Evolutionary conservation across 1,140 invertebrate species (phyloP), one percentile per base, ranked within the genome.

Genomic region (Thrips palmi): DNA sequence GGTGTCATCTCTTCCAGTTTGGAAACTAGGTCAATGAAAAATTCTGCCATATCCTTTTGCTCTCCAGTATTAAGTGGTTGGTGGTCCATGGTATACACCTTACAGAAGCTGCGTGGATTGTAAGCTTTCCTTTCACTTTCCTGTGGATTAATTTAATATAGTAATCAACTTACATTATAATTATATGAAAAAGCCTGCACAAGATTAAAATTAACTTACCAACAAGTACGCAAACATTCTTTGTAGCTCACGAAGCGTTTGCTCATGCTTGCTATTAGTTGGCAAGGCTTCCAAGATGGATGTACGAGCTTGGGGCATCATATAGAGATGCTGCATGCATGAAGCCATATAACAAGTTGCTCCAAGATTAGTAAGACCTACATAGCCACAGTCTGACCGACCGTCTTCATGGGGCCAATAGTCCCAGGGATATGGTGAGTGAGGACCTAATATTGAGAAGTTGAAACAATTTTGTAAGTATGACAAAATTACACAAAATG

Each of bases 11-110:
- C 89, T 58, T 96, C 91, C 1, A 94, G 55, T 55, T 94, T 96
- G 4, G 83, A 88, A 6, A 96, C 88, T 1, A 94, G 68, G 61
- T 96, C 88, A 28, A 91, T 94, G 49, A 94, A 94, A 59, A 94
- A 94, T 58, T 96, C 91, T 0, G 88, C 88, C 91, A 96, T 96
- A 52, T 96, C 91, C 54, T 94, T 94, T 55, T 94, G 91, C 56
- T 96, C 91, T 1, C 86, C 87, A 0, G 88, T 94, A 54, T 96
- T 96, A 3, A 94, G 59, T 0, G 86, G 85, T 52, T 92, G 86
- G 52, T 88, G 82, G 53, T 94, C 87, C 89, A 96, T 94, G 23
- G 85, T 88, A 55, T 96, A 96, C 0, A 89, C 86, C 50, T 91
- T 85, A 59, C 91, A 94, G 53, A 96, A 94, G 45, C 83, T 88